Evolutionary conservation across 2,797 vertebrate species (phyloP).

Genomic region (Triplophysa bombifrons): DNA sequence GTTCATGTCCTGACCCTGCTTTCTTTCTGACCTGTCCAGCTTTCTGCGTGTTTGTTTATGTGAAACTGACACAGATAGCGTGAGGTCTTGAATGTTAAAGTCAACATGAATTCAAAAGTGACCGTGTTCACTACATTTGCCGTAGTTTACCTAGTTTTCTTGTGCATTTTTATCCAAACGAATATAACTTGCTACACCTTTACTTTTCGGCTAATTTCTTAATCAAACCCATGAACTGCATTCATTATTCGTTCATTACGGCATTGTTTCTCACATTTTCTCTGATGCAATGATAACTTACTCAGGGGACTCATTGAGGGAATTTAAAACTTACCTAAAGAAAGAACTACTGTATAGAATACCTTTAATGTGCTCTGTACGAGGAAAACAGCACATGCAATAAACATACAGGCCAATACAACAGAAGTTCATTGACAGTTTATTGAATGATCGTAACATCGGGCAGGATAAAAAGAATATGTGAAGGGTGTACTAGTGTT

Average conservation of each 20-base stretch:
- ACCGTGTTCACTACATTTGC: background rate
- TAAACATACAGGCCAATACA: background rate
- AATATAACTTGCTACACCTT: too few species aligned
- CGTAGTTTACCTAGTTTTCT: too few species aligned
- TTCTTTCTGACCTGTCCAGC: background rate
- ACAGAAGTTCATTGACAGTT: conserved; percentile 44
- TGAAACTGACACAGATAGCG: background rate
- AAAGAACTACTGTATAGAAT: too few species aligned
- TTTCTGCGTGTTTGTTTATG: background rate
- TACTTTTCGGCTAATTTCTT: too few species aligned
- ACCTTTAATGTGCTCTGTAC: too few species aligned
- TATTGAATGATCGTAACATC: conserved; percentile 10
- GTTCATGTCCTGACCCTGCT: background rate
- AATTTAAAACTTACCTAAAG: background rate
- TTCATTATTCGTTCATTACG: too few species aligned
- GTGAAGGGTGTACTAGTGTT: background rate
- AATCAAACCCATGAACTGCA: too few species aligned
- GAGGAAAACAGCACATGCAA: background rate
- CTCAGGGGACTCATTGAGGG: background rate
- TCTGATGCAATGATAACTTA: background rate
- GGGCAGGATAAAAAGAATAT: background rate
- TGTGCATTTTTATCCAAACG: too few species aligned
- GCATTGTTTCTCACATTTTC: too few species aligned
- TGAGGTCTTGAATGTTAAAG: background rate
- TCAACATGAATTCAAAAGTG: background rate